Evolutionary conservation across 2,888 invertebrate species (phyloP).

Genomic region (Ochropleura leucogaster): DNA sequence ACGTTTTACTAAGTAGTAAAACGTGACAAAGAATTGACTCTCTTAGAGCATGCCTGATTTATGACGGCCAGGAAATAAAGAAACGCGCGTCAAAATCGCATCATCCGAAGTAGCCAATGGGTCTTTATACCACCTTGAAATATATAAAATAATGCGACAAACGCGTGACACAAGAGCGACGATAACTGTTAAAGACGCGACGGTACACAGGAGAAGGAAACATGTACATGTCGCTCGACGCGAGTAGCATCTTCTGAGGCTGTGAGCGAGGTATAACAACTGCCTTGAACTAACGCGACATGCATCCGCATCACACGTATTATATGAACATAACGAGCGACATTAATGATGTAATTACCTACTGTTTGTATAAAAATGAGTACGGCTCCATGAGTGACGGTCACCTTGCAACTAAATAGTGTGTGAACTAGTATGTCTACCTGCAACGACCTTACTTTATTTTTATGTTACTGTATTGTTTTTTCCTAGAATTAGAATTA

Average conservation of each 20-base stretch:
- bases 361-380: conserved; percentile 49
- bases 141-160: background rate
- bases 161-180: too few species aligned
- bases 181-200: background rate
- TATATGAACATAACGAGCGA: conserved; percentile 38
- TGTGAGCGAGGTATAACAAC: background rate
- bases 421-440: conserved; percentile 48
- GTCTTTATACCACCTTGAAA: too few species aligned
- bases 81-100: background rate
- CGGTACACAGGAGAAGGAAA: background rate
- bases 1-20: background rate
- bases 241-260: background rate
- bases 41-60: background rate
- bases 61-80: background rate
- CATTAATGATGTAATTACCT: conserved; percentile 62
- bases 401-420: conserved; percentile 48
- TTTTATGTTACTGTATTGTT: background rate
- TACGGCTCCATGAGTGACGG: conserved; percentile 50
- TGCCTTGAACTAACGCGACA: conserved; percentile 3
- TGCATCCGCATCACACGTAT: conserved; percentile 20
- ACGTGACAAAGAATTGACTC: background rate
- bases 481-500: background rate
- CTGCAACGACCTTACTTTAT: conserved; percentile 29
- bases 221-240: background rate
- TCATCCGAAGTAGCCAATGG: background rate